Conservation (phyloP, 2,113 vertebrate species). For the Meleagris gallopavo region DNA sequence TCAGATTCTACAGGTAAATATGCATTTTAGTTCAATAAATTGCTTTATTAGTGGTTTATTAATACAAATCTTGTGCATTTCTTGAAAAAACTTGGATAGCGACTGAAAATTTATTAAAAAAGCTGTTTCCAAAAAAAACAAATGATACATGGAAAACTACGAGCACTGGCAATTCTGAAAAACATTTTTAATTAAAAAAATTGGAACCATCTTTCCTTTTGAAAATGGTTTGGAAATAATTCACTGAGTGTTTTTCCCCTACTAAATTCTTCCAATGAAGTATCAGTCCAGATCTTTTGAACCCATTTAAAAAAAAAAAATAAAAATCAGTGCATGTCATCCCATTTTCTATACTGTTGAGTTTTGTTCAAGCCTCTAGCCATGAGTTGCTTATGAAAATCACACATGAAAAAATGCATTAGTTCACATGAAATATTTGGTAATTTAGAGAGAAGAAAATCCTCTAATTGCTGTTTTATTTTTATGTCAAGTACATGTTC, state of each 20-base stretch:
- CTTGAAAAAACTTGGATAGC: neutral
- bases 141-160: neutral
- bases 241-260: neutral
- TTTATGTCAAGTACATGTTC: neutral
- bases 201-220: neutral
- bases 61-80: neutral
- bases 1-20: conserved; percentile 43
- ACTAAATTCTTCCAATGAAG: neutral
- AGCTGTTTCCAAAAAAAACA: neutral
- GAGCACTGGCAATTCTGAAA: rapidly evolving
- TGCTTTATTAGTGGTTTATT: neutral
- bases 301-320: neutral
- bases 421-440: neutral
- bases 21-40: conserved; percentile 21
- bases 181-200: neutral
- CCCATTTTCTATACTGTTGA: neutral
- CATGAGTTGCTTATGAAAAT: neutral
- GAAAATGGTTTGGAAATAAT: neutral
- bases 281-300: neutral
- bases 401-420: neutral
- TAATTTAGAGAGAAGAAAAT: neutral
- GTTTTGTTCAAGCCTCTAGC: neutral
- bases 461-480: neutral
- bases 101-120: neutral
- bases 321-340: neutral